Percentiles rank a stretch among this genome's conserved stretches.
These are phyloP conservation scores for Cataglyphis albicans DNA, from an alignment of 2,888 invertebrate species.

Conservation along the genomic window DNA sequence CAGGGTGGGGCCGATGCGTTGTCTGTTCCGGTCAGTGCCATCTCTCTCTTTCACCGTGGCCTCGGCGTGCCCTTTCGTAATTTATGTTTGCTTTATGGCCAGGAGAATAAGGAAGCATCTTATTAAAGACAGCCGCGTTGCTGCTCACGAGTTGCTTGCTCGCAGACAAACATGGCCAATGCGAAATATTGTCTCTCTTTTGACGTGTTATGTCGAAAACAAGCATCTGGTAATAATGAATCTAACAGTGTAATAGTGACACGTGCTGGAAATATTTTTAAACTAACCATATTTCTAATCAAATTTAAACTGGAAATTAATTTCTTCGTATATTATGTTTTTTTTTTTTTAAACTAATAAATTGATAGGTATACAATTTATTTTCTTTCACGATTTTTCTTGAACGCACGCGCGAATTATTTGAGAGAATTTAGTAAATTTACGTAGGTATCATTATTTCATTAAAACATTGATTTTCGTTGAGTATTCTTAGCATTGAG, in stretches of 20 bases:
- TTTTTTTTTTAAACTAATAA: background rate
- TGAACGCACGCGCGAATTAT: background rate
- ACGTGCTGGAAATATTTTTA: conserved; percentile 24
- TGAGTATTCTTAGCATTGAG: background rate
- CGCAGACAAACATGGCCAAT: conserved; percentile 40
- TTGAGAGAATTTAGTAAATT: background rate
- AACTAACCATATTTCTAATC: background rate
- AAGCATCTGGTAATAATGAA: conserved; percentile 53
- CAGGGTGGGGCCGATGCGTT: conserved; percentile 73
- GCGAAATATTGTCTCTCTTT: conserved; percentile 54
- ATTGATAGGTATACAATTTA: background rate
- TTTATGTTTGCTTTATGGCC: conserved; percentile 83
- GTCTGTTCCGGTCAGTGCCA: conserved; percentile 76
- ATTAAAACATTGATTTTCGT: background rate
- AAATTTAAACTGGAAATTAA: conserved; percentile 17
- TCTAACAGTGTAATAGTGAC: conserved; percentile 22
- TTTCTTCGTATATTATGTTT: background rate
- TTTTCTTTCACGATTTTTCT: background rate
- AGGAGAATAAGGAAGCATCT: conserved; percentile 83
- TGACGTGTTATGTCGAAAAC: conserved; percentile 35
- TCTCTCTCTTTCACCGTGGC: conserved; percentile 67
- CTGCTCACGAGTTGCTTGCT: conserved; percentile 65
- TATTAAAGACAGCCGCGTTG: conserved; percentile 79
- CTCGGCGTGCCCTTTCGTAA: conserved; percentile 79
- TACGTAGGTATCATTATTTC: background rate